Conservation (phyloP, 2,113 vertebrate genomes). For the Rhinoptilus africanus region DNA sequence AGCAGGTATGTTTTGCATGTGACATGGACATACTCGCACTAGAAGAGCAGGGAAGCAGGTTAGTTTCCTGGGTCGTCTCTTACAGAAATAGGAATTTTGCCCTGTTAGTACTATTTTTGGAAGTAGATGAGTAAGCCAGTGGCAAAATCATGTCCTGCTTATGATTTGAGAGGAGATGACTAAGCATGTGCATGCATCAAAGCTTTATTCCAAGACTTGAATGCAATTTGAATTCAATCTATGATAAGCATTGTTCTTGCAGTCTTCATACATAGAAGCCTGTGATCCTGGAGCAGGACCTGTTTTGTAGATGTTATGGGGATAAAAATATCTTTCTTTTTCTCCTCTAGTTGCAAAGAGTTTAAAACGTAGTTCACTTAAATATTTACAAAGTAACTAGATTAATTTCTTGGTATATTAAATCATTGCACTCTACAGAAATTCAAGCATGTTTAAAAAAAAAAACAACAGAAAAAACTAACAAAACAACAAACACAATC, state of each 20-base stretch:
- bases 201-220: neutral
- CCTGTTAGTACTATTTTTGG: neutral
- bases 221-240: neutral
- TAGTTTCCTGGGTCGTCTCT: neutral
- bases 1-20: neutral
- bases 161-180: neutral
- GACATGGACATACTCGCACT: neutral
- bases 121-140: neutral
- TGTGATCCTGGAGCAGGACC: neutral
- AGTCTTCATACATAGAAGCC: neutral
- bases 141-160: neutral
- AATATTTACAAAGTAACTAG: neutral
- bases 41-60: neutral
- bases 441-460: neutral
- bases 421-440: neutral
- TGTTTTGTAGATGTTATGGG: neutral
- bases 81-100: neutral
- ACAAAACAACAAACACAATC: too few species aligned
- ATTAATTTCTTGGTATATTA: neutral
- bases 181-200: neutral
- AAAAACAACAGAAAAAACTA: neutral
- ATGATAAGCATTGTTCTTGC: neutral
- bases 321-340: neutral
- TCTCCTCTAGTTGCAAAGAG: neutral
- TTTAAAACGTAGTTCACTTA: neutral